Base-by-base conservation (phyloP, 1,140 invertebrate genomes). In the Octopus bimaculoides region DNA sequence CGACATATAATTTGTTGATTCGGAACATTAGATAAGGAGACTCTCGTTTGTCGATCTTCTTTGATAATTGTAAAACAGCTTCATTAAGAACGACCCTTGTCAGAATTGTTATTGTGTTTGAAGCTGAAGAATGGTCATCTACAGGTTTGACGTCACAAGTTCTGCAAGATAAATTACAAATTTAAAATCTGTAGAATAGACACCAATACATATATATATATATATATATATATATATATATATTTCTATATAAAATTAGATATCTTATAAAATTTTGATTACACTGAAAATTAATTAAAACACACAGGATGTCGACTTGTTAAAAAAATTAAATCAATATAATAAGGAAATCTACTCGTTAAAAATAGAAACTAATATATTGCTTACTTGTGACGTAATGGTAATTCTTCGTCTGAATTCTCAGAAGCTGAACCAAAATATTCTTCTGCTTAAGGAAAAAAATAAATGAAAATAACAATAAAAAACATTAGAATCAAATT, bases 61-160 rank as follows among this genome's bases (percentile, higher is more conserved):
- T 92, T 1, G 93, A 94, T 12, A 94, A 81, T 78, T 92, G 90
- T 12, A 92, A 81, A 0, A 91, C 89, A 52, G 92, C 87, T 91
- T 95, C 93, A 89, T 93, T 94, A 73, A 95, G 91, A 20, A 94
- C 92, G 84, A 95, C 93, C 83, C 95, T 91, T 77, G 95, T 90
- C 73, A 95, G 90, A 26, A 93, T 91, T 80, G 92, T 92, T 75
- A 96, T 94, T 78, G 92, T 92, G 88, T 96, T 96, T 82, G 92
- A 93, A 0, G 94, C 93, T 0, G 95, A 96, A 5, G 95, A 92
- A 85, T 95, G 95, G 84, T 96, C 95, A 86, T 96, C 95, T 83
- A 96, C 95, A 9, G 95, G 94, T 20, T 94, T 95, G 53, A 95
- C 91, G 87, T 95, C 94, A 3, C 95, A 92, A 20, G 92, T 93